Evolutionary conservation across 2,113 vertebrate species (phyloP).

Genomic region (Onychorhynchus coronatus): DNA sequence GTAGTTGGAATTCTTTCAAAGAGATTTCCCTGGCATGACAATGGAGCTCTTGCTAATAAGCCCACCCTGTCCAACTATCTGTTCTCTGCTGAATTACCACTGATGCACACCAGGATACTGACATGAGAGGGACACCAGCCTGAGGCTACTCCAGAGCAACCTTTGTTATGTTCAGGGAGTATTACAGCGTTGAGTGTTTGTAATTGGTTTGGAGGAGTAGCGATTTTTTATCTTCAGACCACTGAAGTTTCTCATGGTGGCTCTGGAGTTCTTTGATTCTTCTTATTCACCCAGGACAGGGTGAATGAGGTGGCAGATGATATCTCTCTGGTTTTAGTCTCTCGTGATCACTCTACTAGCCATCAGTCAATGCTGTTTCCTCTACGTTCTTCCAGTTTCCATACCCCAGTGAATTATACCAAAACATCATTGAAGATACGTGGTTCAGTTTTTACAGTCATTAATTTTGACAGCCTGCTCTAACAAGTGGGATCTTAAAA

Average conservation of each 20-base stretch:
- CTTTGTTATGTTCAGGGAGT: neutral
- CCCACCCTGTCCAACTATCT: neutral
- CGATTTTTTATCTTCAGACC: neutral
- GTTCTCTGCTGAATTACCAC: neutral
- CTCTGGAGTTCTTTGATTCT: neutral
- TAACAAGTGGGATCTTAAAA: neutral
- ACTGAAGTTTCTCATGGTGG: rapidly evolving
- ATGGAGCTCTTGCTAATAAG: neutral
- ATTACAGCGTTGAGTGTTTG: neutral
- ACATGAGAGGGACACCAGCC: neutral
- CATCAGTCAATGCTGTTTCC: neutral
- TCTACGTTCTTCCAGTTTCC: neutral
- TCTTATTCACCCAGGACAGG: neutral
- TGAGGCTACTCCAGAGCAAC: neutral
- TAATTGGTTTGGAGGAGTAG: neutral
- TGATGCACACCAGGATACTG: neutral
- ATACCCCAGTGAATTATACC: neutral
- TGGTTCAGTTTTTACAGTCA: neutral
- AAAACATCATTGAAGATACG: neutral
- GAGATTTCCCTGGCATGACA: neutral
- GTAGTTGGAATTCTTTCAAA: neutral
- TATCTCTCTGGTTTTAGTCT: neutral
- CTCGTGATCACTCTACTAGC: rapidly evolving
- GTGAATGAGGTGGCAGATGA: neutral
- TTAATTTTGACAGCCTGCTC: neutral